Base-by-base conservation (phyloP, 1,140 invertebrate species). In the Cheumatopsyche charites region DNA sequence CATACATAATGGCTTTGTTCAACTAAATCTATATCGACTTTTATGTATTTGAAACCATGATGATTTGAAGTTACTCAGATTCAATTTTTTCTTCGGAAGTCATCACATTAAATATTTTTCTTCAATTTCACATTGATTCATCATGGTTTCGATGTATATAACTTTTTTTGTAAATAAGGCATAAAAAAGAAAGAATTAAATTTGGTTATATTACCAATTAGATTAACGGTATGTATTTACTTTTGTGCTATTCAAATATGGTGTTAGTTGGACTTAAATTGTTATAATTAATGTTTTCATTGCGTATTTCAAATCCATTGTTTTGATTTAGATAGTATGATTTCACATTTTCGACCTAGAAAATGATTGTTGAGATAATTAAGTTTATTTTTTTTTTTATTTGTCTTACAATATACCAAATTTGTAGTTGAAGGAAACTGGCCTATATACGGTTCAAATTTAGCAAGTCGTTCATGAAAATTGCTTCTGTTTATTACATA, bases 91-190 rank as follows among this genome's bases (percentile, higher is more conserved):
- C 49, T n/a, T n/a, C n/a, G n/a, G n/a, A n/a, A n/a, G n/a, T n/a
- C n/a, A n/a, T n/a, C n/a, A n/a, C n/a, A 36, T 36, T 3, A 9
- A 4, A 9, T 36, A 9, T 36, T 36, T 9, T 36, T 9, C 9
- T 36, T 36, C 3, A 36, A 36, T 36, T 36, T 36, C 9, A 36
- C 3, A 36, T 36, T 36, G 9, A 55, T 15, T 49, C 45, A 15
- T 11, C 11, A 9, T 21, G 55, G 7, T 58, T 58, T 58, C 55
- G 23, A 17, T 58, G 23, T 58, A 25, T 58, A 25, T 58, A 26
- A 25, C 21, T 58, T 25, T 19, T 19, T 12, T 25, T 58, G 23
- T 58, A 58, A 58, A 58, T 52, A 52, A 52, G 15, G 47, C 47
- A 25, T 19, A 13, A 12, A 58, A 58, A 19, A 26, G 7, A 9